A percentile compares a stretch with the other conserved stretches of the same genome.
These are phyloP conservation scores for Aphaenogaster rudis DNA, from an alignment of 1,140 invertebrate genomes.

Conservation along the genomic window DNA sequence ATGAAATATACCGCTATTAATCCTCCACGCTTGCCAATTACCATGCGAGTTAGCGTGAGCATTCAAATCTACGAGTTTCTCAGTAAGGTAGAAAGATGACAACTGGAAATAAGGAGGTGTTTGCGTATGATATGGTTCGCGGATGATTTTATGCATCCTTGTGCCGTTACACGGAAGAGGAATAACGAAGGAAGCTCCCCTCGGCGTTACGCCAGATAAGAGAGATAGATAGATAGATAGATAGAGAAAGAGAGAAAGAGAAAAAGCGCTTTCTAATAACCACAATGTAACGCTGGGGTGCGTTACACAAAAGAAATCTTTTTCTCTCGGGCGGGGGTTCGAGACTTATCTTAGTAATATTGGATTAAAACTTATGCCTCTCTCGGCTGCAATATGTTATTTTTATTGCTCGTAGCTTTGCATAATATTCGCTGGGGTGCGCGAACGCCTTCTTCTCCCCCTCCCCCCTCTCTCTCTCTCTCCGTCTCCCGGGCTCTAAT, in stretches of 20 bases:
- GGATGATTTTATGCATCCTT: conserved; percentile 70
- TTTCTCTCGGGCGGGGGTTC: conserved; percentile 66
- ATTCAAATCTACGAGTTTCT: conserved; percentile 59
- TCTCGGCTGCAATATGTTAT: conserved; percentile 87
- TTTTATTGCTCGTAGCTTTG: conserved; percentile 87
- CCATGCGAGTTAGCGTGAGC: conserved; percentile 4
- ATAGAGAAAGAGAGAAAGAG: not conserved
- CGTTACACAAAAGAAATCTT: conserved; percentile 87
- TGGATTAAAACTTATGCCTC: conserved; percentile 87
- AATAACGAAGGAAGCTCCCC: conserved; percentile 58
- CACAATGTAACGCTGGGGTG: conserved; percentile 86
- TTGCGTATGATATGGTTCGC: conserved; percentile 52
- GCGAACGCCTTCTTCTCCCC: not conserved
- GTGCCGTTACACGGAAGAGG: conserved; percentile 65
- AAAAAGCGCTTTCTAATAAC: conserved; percentile 87
- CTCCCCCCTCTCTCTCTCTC: not conserved
- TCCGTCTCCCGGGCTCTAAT: conserved; percentile 80
- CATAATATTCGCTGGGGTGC: conserved; percentile 86
- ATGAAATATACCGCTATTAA: conserved; percentile 61
- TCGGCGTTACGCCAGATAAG: not conserved
- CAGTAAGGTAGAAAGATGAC: conserved; percentile 27
- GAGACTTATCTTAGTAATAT: conserved; percentile 87
- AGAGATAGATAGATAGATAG: no score
- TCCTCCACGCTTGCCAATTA: conserved; percentile 51
- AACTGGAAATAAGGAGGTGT: conserved; percentile 49